A percentile compares a stretch with the other conserved stretches of the same genome.
These are phyloP conservation scores for Brachionus plicatilis DNA, from an alignment of 1,140 invertebrate genomes.

Conservation along the genomic window DNA sequence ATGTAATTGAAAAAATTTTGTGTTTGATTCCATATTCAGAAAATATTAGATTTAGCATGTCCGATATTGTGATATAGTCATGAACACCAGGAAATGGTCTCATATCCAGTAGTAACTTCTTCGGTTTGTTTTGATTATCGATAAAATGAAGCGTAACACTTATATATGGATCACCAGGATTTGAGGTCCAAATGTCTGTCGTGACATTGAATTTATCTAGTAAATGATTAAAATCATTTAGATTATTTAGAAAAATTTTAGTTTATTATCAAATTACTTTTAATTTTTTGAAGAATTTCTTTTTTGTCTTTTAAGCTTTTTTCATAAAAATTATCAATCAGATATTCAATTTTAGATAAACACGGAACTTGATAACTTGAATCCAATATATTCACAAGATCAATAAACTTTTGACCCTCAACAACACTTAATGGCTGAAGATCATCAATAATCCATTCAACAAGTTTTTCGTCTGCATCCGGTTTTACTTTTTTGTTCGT, in stretches of 20 bases:
- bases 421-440: not conserved
- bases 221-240: not conserved
- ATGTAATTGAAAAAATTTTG: not conserved
- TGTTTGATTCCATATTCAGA: not conserved
- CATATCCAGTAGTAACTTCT: too few relatives aligned
- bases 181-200: not conserved
- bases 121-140: not conserved
- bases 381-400: not conserved
- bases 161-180: not conserved
- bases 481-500: not conserved
- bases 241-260: not conserved
- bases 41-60: not conserved
- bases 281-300: slow-evolving; percentile 1
- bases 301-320: not conserved
- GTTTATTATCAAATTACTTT: slow-evolving; percentile 6
- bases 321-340: not conserved
- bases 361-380: not conserved
- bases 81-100: not conserved
- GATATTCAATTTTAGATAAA: not conserved
- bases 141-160: not conserved
- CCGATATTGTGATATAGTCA: not conserved
- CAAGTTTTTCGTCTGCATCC: not conserved
- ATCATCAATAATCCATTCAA: slow-evolving; percentile 15
- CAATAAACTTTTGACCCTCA: not conserved
- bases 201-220: not conserved